Evolutionary conservation across 2,113 vertebrate species (phyloP), one percentile per base, ranked within the genome.

Genomic region (Pterocles burchelli): DNA sequence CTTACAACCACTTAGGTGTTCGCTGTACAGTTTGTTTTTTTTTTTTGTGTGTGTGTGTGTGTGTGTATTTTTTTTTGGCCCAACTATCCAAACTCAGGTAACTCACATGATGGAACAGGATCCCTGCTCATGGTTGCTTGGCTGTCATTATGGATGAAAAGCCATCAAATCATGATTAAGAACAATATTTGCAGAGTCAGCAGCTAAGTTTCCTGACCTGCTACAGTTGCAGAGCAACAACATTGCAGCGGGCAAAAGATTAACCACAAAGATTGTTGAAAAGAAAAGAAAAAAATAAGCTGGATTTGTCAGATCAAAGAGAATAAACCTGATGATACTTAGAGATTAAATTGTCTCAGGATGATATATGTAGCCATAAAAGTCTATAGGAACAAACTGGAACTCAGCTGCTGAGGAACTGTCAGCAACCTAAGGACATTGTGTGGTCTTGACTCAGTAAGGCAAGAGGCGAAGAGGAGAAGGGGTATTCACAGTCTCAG

Each of bases 271-370:
- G 83, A 57, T 28, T 94, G 72, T 81, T 75, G 61, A 91, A 92
- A 96, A 86, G 55, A 83, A 90, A 78, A 78, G n/a, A 85, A 79
- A 85, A 85, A 70, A 51, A 3, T 41, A 72, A 65, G 11, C 58
- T 79, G 68, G 94, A 92, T 96, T 95, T 85, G 81, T 89, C 63
- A 95, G 83, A 95, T 95, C 25, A 95, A 96, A 95, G 83, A 57
- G 52, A 84, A 90, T 48, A 76, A 93, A 95, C 78, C 68, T 95
- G 89, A 95, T 96, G 91, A 92, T 89, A 70, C 88, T 84, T 91
- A 46, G 59, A 96, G 90, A 97, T 96, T 96, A 97, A 96, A 79
- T 73, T 97, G 96, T 96, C 70, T 92, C 57, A 58, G 72, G 58
- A 89, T 93, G 88, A 96, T 92, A 89, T 93, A 96, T 88, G 83